Conservation (phyloP, 2,797 vertebrate species). For the Chiroxiphia lanceolata region DNA sequence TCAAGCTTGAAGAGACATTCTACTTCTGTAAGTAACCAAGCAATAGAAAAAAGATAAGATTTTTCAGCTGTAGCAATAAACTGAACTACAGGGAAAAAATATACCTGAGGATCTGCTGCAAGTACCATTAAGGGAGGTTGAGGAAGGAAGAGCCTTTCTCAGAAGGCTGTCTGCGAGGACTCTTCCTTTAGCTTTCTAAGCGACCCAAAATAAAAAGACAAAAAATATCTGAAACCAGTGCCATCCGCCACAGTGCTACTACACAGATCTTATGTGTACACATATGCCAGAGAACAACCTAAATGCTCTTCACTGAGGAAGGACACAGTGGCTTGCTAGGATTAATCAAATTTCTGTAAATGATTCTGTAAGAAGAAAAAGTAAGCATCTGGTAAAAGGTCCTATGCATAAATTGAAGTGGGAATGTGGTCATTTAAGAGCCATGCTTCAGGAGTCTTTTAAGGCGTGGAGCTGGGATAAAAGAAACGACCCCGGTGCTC, state of each 20-base stretch:
- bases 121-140: background rate
- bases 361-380: background rate
- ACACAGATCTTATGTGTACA: background rate
- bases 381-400: background rate
- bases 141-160: background rate
- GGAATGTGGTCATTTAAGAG: background rate
- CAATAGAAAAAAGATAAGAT: background rate
- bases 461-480: background rate
- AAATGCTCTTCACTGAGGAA: background rate
- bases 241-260: background rate
- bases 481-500: accelerated
- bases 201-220: background rate
- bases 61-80: background rate
- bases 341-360: background rate
- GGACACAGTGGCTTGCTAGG: accelerated
- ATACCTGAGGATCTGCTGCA: background rate
- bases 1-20: background rate
- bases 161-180: background rate
- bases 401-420: accelerated
- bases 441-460: background rate
- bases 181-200: background rate
- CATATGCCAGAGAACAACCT: background rate
- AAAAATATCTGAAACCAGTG: background rate
- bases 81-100: background rate
- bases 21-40: background rate